Conservation (phyloP, 2,113 vertebrate genomes). For the Strix aluco region DNA sequence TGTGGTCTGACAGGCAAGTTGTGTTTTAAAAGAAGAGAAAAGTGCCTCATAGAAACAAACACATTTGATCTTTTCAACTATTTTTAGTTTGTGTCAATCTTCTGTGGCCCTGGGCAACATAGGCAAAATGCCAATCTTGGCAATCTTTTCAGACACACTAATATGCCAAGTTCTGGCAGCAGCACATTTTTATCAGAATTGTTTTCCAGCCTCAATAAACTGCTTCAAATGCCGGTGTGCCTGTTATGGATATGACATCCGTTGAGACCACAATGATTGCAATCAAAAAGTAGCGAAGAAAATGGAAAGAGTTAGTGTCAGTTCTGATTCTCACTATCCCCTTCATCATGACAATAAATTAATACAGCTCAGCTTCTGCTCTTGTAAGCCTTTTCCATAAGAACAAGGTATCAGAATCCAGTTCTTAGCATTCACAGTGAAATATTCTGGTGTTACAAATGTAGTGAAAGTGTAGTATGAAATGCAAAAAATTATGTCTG, state of each 20-base stretch:
- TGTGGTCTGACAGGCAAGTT: background rate
- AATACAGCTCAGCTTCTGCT: slow-evolving; percentile 10
- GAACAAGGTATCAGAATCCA: slow-evolving; percentile 14
- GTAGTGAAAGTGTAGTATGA: background rate
- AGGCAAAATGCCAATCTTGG: slow-evolving; percentile 68
- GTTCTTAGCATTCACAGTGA: slow-evolving; percentile 1
- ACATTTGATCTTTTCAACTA: slow-evolving; percentile 59
- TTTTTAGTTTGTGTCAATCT: slow-evolving; percentile 66
- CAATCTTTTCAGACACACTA: slow-evolving; percentile 64
- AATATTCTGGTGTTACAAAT: slow-evolving; percentile 20
- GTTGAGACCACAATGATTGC: slow-evolving; percentile 17
- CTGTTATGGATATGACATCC: slow-evolving; percentile 32
- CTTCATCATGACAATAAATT: slow-evolving; percentile 46
- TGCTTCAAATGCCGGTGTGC: slow-evolving; percentile 27
- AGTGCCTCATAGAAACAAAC: background rate
- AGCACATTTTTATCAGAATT: slow-evolving; percentile 65
- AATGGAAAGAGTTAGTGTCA: slow-evolving; percentile 39
- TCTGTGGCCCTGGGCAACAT: slow-evolving; percentile 38
- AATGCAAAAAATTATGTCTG: slow-evolving; percentile 1
- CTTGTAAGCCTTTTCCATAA: slow-evolving; percentile 22
- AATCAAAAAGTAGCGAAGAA: slow-evolving; percentile 21
- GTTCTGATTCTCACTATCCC: slow-evolving; percentile 4
- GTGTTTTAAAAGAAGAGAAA: background rate
- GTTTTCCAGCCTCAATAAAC: slow-evolving; percentile 65
- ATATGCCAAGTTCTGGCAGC: slow-evolving; percentile 62